phyloP scores from a whole-genome alignment of 2,113 vertebrate species.

The Uria aalge region DNA sequence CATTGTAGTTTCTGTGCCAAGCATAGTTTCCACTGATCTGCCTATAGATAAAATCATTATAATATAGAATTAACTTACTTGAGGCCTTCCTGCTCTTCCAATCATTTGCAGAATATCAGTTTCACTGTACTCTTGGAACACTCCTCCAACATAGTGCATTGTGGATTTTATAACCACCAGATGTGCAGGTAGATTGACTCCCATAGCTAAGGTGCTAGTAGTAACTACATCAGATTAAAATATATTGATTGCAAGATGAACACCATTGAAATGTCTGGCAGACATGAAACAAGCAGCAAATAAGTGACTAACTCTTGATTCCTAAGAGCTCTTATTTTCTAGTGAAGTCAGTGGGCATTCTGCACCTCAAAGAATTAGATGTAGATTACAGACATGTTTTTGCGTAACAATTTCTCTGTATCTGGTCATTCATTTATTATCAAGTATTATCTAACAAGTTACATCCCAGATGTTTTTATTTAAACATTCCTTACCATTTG shows the following conservation, averaged over 20 bases:
- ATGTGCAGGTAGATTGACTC: conserved; percentile 96
- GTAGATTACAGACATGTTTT: neutral
- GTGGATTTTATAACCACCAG: conserved; percentile 97
- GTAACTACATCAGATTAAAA: conserved; percentile 83
- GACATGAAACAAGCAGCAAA: neutral
- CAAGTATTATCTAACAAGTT: neutral
- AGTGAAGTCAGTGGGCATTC: neutral
- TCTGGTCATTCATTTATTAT: neutral
- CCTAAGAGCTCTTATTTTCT: neutral
- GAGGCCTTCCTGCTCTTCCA: conserved; percentile 94
- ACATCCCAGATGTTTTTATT: neutral
- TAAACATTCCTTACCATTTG: neutral
- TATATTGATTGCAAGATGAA: conserved; percentile 20
- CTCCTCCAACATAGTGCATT: conserved; percentile 89
- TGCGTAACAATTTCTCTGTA: neutral
- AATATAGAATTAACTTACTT: conserved; percentile 75
- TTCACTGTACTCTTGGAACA: conserved; percentile 95
- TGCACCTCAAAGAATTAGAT: neutral
- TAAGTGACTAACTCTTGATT: neutral
- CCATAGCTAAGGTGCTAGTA: conserved; percentile 96
- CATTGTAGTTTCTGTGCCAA: neutral
- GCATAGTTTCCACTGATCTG: neutral
- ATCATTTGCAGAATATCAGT: conserved; percentile 98
- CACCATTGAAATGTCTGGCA: neutral
- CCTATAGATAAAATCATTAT: neutral